Evolutionary conservation across 1,140 invertebrate genomes (phyloP), one percentile per base, ranked within the genome.

Genomic region (Nylanderia fulva): DNA sequence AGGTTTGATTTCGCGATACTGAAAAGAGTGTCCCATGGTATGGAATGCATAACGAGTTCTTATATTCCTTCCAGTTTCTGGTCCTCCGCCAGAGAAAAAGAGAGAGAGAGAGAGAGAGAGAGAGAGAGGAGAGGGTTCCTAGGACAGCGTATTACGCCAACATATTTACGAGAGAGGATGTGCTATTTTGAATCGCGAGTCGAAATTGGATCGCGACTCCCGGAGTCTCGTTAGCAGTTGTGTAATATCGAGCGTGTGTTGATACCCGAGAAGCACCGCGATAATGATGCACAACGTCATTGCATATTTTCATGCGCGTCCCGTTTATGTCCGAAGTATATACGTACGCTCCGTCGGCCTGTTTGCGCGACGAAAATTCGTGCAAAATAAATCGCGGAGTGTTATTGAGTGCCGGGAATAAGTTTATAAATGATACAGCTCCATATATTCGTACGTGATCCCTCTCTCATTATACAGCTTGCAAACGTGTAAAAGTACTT

Each of bases 31-130:
- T 72, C 24, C 72, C 77, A 54, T 13, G 54, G 52, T 42, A 71
- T 58, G 77, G 66, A 82, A 82, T 72, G 77, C 66, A 36, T 82
- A 72, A 82, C 52, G 66, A 82, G 77, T 82, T 82, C 66, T 82
- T 82, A 82, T 82, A 72, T 82, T 71, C 64, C 52, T n/a, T n/a
- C n/a, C n/a, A n/a, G 48, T 21, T 29, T 18, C 9, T n/a, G n/a
- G 8, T 36, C 24, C n/a, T 33, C 58, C 24, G 77, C 52, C n/a
- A n/a, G n/a, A n/a, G n/a, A n/a, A n/a, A n/a, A n/a, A n/a, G n/a
- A n/a, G n/a, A n/a, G n/a, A n/a, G n/a, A n/a, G n/a, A n/a, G n/a
- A n/a, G n/a, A n/a, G n/a, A n/a, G n/a, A n/a, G n/a, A n/a, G n/a
- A n/a, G n/a, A n/a, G n/a, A n/a, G n/a, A n/a, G n/a, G 36, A 56